Conservation (phyloP, 2,797 vertebrate species). For the Tapera naevia region DNA sequence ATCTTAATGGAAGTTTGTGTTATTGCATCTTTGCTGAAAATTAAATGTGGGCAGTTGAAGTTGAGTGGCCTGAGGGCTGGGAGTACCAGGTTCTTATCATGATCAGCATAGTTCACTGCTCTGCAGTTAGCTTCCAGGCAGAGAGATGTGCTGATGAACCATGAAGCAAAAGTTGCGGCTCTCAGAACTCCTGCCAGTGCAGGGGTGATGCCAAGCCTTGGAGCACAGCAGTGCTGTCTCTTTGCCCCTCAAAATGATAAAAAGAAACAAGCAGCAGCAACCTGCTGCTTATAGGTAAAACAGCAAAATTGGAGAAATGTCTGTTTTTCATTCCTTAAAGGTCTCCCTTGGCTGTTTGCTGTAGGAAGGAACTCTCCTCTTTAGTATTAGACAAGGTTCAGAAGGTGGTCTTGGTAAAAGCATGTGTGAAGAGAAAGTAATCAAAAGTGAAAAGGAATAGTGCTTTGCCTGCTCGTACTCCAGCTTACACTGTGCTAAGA, state of each 20-base stretch:
- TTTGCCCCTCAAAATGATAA: not conserved
- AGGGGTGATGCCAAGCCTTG: not conserved
- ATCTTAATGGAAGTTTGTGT: not conserved
- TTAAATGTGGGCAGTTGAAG: not conserved
- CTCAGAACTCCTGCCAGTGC: not conserved
- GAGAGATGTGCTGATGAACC: not conserved
- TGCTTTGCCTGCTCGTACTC: not conserved
- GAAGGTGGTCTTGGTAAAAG: not conserved
- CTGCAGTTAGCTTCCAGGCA: not conserved
- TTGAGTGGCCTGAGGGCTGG: not conserved
- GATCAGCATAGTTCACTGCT: not conserved
- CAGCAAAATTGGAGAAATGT: not conserved
- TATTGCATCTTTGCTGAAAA: not conserved
- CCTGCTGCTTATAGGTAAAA: not conserved
- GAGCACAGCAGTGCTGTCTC: not conserved
- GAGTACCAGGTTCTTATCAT: not conserved
- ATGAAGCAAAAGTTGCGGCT: not conserved
- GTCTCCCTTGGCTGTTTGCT: not conserved
- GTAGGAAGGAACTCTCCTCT: not conserved
- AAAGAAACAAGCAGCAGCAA: not conserved
- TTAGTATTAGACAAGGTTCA: not conserved
- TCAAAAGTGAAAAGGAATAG: not conserved
- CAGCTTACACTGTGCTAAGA: not conserved
- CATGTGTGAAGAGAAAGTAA: not conserved
- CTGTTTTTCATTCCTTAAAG: not conserved